phyloP scores from a whole-genome alignment of 2,888 invertebrate genomes.

The Blastobasis lacticolella region DNA sequence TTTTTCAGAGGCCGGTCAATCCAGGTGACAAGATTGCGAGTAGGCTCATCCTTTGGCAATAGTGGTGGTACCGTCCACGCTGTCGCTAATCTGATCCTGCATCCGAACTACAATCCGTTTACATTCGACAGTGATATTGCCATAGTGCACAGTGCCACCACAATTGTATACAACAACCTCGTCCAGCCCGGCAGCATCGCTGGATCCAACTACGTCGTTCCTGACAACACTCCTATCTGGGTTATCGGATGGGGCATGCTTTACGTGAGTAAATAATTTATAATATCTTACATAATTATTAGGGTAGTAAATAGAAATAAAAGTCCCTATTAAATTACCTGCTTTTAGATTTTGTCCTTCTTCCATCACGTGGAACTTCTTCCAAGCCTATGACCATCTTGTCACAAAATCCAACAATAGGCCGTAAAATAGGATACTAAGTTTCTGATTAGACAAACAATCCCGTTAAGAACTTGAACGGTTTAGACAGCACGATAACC shows the following conservation, averaged over 20 bases:
- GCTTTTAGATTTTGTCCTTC: too few species aligned
- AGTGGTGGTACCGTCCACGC: slow-evolving; percentile 29
- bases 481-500: too few species aligned
- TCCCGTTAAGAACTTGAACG: too few species aligned
- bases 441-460: too few species aligned
- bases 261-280: slow-evolving; percentile 27
- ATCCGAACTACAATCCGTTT: slow-evolving; percentile 17
- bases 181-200: slow-evolving; percentile 28
- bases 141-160: slow-evolving; percentile 20
- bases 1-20: too few species aligned
- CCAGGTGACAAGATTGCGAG: slow-evolving; percentile 12
- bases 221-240: slow-evolving; percentile 35
- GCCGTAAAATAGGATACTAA: too few species aligned
- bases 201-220: slow-evolving; percentile 31
- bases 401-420: too few species aligned
- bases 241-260: slow-evolving; percentile 44
- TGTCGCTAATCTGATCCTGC: slow-evolving; percentile 14
- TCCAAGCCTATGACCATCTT: too few species aligned
- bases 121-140: slow-evolving; percentile 31
- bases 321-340: too few species aligned
- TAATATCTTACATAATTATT: not conserved
- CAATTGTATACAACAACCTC: slow-evolving; percentile 17
- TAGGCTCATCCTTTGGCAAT: slow-evolving; percentile 29
- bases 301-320: too few species aligned
- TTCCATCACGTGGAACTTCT: too few species aligned